Percentiles rank a stretch among this genome's conserved stretches.
Conservation (phyloP, 2,888 invertebrate species). For the Thelaira solivaga region DNA sequence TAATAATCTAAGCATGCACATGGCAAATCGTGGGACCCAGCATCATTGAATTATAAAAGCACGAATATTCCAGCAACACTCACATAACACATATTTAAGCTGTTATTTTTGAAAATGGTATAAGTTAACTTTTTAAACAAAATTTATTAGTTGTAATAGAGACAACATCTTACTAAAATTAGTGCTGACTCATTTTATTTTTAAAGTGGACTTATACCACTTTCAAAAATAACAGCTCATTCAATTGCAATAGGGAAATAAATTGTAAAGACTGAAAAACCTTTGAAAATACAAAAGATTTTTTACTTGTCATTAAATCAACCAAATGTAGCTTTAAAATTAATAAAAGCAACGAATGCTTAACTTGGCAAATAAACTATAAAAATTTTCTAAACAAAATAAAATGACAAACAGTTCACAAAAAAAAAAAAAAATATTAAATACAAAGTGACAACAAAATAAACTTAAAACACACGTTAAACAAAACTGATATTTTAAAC, state of each 20-base stretch:
- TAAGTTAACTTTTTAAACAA: too few species aligned
- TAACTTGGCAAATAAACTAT: neutral
- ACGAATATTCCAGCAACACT: neutral
- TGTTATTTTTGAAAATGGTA: too few species aligned
- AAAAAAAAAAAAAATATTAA: neutral
- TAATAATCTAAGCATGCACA: too few species aligned
- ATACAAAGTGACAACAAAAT: neutral
- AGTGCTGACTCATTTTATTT: too few species aligned
- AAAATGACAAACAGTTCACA: neutral
- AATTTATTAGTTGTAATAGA: too few species aligned
- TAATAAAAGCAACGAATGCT: constrained; percentile 4
- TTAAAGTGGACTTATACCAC: too few species aligned
- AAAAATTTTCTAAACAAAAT: neutral
- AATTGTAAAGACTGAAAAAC: neutral
- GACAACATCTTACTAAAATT: too few species aligned
- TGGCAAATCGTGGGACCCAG: neutral
- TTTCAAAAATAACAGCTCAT: neutral
- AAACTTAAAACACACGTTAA: neutral
- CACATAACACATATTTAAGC: too few species aligned
- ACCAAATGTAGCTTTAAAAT: neutral
- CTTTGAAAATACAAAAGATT: too few species aligned
- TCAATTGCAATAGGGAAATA: neutral
- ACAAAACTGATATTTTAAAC: neutral
- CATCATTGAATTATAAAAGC: neutral
- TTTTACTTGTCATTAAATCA: neutral